Percentiles rank a stretch among this genome's conserved stretches.
Evolutionary conservation across 2,888 invertebrate genomes (phyloP).

Genomic region (Tryphoninae sp.): DNA sequence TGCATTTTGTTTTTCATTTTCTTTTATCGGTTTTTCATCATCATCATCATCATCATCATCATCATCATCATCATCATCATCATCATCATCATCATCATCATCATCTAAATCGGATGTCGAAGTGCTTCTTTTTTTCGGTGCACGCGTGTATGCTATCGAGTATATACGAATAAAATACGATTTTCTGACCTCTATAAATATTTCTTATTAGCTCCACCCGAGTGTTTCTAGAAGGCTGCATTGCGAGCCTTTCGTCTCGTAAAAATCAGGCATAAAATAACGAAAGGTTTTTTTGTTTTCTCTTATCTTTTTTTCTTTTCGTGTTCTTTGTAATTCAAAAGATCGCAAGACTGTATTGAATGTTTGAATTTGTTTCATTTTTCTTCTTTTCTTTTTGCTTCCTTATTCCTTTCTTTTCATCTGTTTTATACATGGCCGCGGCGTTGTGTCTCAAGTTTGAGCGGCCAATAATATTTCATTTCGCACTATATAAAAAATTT

Average conservation of each 20-base stretch:
- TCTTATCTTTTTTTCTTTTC: conserved; percentile 23
- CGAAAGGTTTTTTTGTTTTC: conserved; percentile 32
- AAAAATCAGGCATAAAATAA: conserved; percentile 59
- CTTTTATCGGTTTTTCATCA: conserved; percentile 7
- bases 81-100: background rate
- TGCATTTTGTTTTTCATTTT: conserved; percentile 16
- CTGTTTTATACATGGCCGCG: conserved; percentile 76
- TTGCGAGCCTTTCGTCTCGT: conserved; percentile 47
- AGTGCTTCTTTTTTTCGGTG: conserved; percentile 12
- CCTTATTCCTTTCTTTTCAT: conserved; percentile 48
- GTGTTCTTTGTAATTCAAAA: conserved; percentile 64
- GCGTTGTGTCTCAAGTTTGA: conserved; percentile 68
- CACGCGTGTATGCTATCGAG: conserved; percentile 47
- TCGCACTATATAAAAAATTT: conserved; percentile 81
- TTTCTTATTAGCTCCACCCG: conserved; percentile 59
- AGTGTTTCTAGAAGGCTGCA: conserved; percentile 50
- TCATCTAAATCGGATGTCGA: conserved; percentile 30
- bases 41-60: no score
- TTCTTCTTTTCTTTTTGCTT: conserved; percentile 67
- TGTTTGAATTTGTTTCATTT: conserved; percentile 51
- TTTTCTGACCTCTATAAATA: conserved; percentile 59
- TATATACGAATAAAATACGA: conserved; percentile 58
- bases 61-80: no score
- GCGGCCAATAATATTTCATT: conserved; percentile 75
- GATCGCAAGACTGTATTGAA: conserved; percentile 68